These are phyloP conservation scores for Corvus hawaiiensis DNA, from an alignment of 2,113 vertebrate species.

Conservation along the genomic window DNA sequence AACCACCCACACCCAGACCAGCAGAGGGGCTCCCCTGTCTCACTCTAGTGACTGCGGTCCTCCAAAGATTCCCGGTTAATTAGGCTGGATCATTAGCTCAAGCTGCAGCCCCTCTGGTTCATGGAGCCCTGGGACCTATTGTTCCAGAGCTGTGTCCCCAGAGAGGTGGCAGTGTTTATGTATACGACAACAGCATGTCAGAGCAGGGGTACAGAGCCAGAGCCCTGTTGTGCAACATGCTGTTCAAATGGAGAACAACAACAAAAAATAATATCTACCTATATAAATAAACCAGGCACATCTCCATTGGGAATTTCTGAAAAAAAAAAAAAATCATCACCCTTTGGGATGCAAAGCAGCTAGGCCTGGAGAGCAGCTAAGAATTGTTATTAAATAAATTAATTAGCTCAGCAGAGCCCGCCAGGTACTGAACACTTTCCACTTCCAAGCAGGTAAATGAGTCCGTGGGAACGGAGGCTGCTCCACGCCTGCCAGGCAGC, in stretches of 20 bases:
- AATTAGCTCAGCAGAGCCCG: slow-evolving; percentile 56
- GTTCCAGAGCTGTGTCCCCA: not conserved
- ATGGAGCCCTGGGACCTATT: not conserved
- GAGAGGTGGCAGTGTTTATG: not conserved
- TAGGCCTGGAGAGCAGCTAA: slow-evolving; percentile 38
- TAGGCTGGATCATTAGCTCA: not conserved
- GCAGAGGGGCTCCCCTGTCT: not conserved
- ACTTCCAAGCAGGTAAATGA: slow-evolving; percentile 62
- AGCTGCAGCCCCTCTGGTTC: not conserved
- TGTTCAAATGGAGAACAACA: not conserved
- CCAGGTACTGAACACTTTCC: slow-evolving; percentile 54
- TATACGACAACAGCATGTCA: not conserved
- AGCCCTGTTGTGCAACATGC: not conserved
- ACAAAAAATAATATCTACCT: not conserved
- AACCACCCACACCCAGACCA: not conserved
- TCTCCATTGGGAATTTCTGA: slow-evolving; percentile 5
- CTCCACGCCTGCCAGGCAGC: not conserved
- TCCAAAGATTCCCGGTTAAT: not conserved
- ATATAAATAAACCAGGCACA: not conserved
- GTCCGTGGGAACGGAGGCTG: slow-evolving; percentile 55
- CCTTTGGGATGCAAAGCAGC: slow-evolving; percentile 64
- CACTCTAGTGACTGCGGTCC: not conserved
- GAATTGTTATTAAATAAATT: slow-evolving; percentile 62
- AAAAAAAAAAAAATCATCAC: not conserved
- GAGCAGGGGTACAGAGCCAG: not conserved